Evolutionary conservation across 2,113 vertebrate species (phyloP), one percentile per base, ranked within the genome.

Genomic region (Himantopus leucocephalus): DNA sequence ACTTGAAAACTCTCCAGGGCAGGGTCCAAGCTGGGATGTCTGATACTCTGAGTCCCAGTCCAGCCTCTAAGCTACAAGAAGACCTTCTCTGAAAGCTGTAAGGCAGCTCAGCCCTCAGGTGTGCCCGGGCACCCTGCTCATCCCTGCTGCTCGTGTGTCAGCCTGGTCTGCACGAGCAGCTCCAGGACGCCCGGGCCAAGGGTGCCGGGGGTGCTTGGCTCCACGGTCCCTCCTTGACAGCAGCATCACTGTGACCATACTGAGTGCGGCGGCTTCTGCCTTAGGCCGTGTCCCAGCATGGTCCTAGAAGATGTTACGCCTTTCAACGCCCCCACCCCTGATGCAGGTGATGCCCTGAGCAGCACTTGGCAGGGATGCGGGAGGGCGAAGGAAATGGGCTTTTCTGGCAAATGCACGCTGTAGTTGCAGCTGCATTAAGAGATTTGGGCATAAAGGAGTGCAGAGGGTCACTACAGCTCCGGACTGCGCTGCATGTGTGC

Each of bases 401-500:
- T 14, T 41, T 26, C 50, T 0, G 1, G 29, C 59, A 22, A 14
- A 5, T 0, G 27, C 8, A 2, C 2, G 16, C 17, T 9, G 45
- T 27, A 3, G 45, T 3, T 60, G 82, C 32, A 26, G 56, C 64
- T 60, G 52, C 12, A 1, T 24, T 6, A 16, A 21, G 39, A 56
- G 45, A 45, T 47, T 13, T 10, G 17, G 39, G 22, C 2, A 2
- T 13, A 4, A 23, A 37, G 41, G 22, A 8, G 3, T 5, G 41
- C 16, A 9, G 34, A 53, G 45, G 14, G 35, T 9, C 39, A 7
- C 29, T 9, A 5, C 41, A n/a, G 62, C 73, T 50, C 47, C 23
- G 37, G 15, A 14, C 71, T 55, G 58, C 1, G 1, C n/a, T 10
- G 18, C 10, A 3, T 0, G 2, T 5, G 19, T 39, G 22, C 1